These are phyloP conservation scores for Heterodera carotae DNA, from an alignment of 1,140 invertebrate genomes.

Conservation along the genomic window DNA sequence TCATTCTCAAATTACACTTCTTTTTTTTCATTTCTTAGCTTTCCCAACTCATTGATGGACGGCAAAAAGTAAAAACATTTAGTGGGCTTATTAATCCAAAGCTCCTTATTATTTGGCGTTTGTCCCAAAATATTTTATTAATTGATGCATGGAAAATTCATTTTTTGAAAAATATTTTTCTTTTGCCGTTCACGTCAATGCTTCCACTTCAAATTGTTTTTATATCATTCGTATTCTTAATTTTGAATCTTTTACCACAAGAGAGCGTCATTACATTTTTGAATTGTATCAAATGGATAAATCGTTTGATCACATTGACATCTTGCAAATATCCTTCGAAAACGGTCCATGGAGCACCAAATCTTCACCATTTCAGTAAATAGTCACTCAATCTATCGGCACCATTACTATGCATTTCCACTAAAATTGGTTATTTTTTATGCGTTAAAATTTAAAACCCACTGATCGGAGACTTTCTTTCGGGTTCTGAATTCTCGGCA, in stretches of 20 bases:
- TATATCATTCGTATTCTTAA: too few species aligned
- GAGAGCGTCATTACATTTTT: too few species aligned
- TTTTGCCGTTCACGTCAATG: too few species aligned
- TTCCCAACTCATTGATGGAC: neutral
- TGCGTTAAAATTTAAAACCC: neutral
- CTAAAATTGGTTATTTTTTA: neutral
- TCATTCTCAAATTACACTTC: slow-evolving; percentile 1
- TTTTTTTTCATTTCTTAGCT: neutral
- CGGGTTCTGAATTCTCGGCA: neutral
- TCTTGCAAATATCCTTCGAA: neutral
- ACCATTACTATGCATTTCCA: neutral
- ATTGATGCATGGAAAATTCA: too few species aligned
- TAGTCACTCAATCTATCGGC: neutral
- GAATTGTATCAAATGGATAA: too few species aligned
- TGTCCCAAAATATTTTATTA: too few species aligned
- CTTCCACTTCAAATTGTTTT: too few species aligned
- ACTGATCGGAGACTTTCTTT: neutral
- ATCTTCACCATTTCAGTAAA: neutral
- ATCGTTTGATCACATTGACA: too few species aligned
- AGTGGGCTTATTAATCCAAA: too few species aligned
- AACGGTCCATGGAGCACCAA: neutral
- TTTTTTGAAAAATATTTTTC: too few species aligned
- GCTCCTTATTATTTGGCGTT: too few species aligned
- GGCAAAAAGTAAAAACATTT: too few species aligned
- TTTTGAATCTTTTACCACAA: neutral